These are phyloP conservation scores for Porites rus DNA, from an alignment of 92 coral and sea anemone species.

Conservation along the genomic window DNA sequence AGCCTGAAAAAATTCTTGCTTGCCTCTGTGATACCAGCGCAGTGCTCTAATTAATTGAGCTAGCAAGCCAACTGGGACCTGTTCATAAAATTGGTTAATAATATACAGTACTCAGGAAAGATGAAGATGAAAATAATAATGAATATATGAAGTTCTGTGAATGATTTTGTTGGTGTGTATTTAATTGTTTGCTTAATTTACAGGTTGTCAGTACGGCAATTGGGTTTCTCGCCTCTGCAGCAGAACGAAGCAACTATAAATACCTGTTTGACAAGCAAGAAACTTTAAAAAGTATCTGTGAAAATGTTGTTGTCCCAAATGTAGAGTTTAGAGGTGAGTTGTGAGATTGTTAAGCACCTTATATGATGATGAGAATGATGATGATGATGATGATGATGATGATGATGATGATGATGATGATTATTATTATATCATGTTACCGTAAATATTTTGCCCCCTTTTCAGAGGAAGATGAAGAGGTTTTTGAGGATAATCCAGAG, in stretches of 20 bases:
- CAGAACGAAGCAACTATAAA: conserved; percentile 94
- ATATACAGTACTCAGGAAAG: too few relatives aligned
- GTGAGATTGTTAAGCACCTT: too few relatives aligned
- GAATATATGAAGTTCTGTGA: background rate
- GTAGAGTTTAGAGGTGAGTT: conserved; percentile 94
- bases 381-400: too few relatives aligned
- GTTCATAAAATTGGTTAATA: too few relatives aligned
- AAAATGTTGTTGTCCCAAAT: conserved; percentile 96
- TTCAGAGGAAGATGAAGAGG: conserved; percentile 96
- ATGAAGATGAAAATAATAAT: too few relatives aligned
- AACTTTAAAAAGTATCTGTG: conserved; percentile 92
- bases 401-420: too few relatives aligned
- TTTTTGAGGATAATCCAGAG: conserved; percentile 98
- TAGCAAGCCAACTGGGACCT: too few relatives aligned
- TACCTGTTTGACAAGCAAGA: conserved; percentile 90
- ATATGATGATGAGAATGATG: too few relatives aligned
- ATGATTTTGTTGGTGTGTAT: background rate
- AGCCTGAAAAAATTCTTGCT: too few relatives aligned
- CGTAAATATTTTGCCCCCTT: background rate
- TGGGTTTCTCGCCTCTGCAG: conserved; percentile 95
- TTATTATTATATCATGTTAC: background rate
- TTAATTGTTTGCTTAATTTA: background rate
- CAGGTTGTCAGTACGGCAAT: conserved; percentile 99
- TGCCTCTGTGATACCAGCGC: too few relatives aligned
- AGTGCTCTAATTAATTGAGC: too few relatives aligned